Evolutionary conservation across 2,888 invertebrate genomes (phyloP).

Genomic region (Ephialtes manifestator): DNA sequence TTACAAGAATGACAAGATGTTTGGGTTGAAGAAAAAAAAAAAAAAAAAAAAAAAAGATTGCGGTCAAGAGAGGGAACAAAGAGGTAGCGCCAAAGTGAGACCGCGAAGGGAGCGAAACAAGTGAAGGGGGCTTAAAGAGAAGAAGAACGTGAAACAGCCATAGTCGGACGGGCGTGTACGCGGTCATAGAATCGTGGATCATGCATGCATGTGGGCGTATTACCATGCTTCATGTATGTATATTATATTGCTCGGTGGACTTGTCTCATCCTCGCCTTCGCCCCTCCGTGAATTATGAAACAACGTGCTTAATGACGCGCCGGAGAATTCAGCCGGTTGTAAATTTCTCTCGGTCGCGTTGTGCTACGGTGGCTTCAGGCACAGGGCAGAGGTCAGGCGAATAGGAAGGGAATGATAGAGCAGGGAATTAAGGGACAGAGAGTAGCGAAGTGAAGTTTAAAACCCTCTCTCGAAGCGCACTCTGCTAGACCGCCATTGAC

Average conservation of each 20-base stretch:
- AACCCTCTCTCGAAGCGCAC: conserved; percentile 76
- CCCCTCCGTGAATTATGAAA: conserved; percentile 83
- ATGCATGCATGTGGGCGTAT: conserved; percentile 67
- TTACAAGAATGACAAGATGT: neutral
- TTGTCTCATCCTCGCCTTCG: conserved; percentile 64
- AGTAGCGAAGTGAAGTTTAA: conserved; percentile 76
- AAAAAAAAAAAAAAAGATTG: conserved; percentile 29
- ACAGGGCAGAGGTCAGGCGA: conserved; percentile 67
- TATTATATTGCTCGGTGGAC: conserved; percentile 68
- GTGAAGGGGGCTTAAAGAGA: conserved; percentile 13
- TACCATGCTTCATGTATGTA: conserved; percentile 67
- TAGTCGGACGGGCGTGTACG: conserved; percentile 54
- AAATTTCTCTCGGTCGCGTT: conserved; percentile 79
- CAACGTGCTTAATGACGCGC: conserved; percentile 86
- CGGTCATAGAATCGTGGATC: conserved; percentile 60
- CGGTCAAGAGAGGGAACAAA: neutral
- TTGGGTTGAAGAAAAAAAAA: conserved; percentile 11
- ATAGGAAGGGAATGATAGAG: conserved; percentile 59
- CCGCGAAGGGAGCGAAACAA: conserved; percentile 31
- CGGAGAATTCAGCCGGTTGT: conserved; percentile 83
- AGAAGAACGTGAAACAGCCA: conserved; percentile 46
- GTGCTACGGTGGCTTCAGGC: conserved; percentile 66
- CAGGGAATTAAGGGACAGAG: conserved; percentile 23
- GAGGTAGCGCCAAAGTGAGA: neutral
- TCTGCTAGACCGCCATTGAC: conserved; percentile 78